A percentile compares a stretch with the other conserved stretches of the same genome.
phyloP scores from a whole-genome alignment of 2,888 invertebrate species.

The Hanleya hanleyi region DNA sequence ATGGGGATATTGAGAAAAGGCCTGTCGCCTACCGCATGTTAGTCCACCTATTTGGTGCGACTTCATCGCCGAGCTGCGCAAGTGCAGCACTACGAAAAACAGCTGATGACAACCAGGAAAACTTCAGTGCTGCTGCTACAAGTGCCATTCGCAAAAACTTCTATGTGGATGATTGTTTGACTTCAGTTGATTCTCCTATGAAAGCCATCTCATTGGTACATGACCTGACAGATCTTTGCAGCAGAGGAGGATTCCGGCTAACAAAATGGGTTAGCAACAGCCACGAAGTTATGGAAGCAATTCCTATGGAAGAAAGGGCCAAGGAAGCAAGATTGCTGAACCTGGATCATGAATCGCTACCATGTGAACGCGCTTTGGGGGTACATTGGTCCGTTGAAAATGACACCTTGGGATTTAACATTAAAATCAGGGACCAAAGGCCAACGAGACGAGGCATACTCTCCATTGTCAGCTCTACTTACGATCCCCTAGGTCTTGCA shows the following conservation, averaged over 20 bases:
- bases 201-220: not conserved
- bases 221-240: conserved; percentile 3
- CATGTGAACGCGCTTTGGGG: not conserved
- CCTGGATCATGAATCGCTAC: conserved; percentile 6
- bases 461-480: conserved; percentile 4
- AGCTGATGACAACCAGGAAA: not conserved
- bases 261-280: not conserved
- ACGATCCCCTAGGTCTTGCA: conserved; percentile 6
- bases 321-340: not conserved
- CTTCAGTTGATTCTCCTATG: not conserved
- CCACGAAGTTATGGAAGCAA: not conserved
- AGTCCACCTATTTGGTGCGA: conserved; percentile 11
- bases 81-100: conserved; percentile 6
- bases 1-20: not conserved
- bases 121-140: not conserved
- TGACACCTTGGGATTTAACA: not conserved
- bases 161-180: conserved; percentile 15
- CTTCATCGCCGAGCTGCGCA: conserved; percentile 2
- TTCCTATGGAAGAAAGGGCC: conserved; percentile 14
- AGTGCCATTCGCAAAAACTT: not conserved
- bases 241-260: not conserved
- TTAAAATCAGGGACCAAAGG: not conserved
- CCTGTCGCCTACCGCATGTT: conserved; percentile 1
- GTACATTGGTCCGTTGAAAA: too few species aligned
- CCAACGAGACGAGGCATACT: conserved; percentile 1